Evolutionary conservation across 2,113 vertebrate genomes (phyloP).

Genomic region (Gopherus flavomarginatus): DNA sequence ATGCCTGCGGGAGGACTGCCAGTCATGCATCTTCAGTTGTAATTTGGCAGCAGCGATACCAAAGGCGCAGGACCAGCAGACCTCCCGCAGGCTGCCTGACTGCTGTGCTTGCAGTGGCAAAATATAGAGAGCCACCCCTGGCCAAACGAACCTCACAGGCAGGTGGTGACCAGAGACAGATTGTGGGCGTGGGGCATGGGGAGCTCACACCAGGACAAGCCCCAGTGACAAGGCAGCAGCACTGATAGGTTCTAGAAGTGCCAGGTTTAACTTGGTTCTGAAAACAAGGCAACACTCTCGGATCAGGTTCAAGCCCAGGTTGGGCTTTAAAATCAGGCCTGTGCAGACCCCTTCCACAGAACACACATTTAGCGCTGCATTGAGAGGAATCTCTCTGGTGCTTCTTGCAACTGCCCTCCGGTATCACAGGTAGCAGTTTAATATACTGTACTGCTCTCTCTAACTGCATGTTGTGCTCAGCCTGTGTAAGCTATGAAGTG

Average conservation of each 20-base stretch:
- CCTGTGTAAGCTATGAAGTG: not conserved
- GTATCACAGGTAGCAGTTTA: slow-evolving; percentile 28
- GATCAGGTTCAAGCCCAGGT: not conserved
- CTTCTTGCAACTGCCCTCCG: not conserved
- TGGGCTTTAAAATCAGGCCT: not conserved
- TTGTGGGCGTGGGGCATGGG: not conserved
- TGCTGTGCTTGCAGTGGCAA: too few relatives aligned
- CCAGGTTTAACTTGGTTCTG: not conserved
- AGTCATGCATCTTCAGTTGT: too few relatives aligned
- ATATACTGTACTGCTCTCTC: not conserved
- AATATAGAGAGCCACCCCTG: too few relatives aligned
- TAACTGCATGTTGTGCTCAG: not conserved
- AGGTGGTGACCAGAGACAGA: not conserved
- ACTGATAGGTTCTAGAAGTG: not conserved
- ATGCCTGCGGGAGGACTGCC: too few relatives aligned
- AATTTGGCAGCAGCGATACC: too few relatives aligned
- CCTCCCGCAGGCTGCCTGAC: too few relatives aligned
- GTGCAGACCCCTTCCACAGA: not conserved
- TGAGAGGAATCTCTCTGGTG: not conserved
- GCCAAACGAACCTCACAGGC: too few relatives aligned
- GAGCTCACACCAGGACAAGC: not conserved
- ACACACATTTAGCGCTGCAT: not conserved
- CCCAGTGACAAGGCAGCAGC: not conserved
- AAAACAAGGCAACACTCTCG: not conserved
- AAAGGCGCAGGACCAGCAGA: too few relatives aligned